phyloP scores from a whole-genome alignment of 2,113 vertebrate species.

The Amblyornis subalaris region DNA sequence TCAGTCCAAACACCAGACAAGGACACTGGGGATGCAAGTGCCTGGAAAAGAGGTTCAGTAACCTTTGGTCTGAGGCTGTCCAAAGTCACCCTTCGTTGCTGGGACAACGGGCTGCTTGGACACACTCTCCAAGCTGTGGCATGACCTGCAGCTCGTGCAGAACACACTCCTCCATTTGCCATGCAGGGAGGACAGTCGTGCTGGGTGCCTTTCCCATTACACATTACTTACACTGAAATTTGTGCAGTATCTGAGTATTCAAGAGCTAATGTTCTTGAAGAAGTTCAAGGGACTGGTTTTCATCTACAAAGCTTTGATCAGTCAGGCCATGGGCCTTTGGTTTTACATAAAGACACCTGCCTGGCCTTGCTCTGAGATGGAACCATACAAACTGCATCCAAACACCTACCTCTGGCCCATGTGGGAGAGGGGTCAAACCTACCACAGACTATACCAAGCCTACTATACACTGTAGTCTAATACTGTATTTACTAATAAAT shows the following conservation, averaged over 20 bases:
- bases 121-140: neutral
- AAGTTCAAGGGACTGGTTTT: neutral
- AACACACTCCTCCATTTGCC: neutral
- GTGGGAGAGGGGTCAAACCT: neutral
- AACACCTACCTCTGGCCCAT: neutral
- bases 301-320: neutral
- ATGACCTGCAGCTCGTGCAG: fast-evolving
- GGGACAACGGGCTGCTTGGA: neutral
- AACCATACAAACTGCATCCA: neutral
- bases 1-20: neutral
- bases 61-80: neutral
- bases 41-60: neutral
- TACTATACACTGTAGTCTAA: neutral
- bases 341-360: neutral
- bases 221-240: neutral
- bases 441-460: neutral
- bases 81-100: neutral
- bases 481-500: neutral
- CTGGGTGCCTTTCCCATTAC: neutral
- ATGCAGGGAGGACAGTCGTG: neutral
- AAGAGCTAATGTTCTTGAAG: neutral
- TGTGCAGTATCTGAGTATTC: neutral
- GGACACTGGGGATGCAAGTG: neutral
- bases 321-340: neutral
- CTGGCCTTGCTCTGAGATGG: neutral